phyloP scores from a whole-genome alignment of 2,113 vertebrate genomes.

The Oryzias curvinotus region DNA sequence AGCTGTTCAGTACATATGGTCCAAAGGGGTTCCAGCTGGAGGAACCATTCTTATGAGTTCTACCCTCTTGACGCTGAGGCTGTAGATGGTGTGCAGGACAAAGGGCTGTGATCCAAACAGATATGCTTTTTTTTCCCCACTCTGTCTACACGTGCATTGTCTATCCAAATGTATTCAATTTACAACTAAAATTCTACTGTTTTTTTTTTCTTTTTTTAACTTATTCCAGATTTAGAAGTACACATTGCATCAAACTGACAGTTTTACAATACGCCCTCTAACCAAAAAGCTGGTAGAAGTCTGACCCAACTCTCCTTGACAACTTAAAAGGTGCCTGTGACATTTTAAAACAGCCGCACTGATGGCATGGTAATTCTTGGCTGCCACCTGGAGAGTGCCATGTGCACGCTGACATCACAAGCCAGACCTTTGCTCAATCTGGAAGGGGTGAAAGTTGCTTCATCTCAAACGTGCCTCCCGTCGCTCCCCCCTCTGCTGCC shows the following conservation, averaged over 20 bases:
- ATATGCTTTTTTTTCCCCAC: too few species aligned
- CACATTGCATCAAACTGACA: neutral
- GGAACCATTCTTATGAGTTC: too few species aligned
- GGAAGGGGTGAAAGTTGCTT: neutral
- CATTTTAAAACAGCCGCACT: constrained; percentile 39
- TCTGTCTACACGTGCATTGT: too few species aligned
- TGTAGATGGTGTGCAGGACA: too few species aligned
- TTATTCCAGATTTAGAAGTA: neutral
- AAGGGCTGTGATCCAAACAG: too few species aligned
- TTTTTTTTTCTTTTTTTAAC: neutral
- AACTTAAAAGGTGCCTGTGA: constrained; percentile 33
- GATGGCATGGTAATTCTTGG: constrained; percentile 8
- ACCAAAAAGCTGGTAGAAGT: neutral
- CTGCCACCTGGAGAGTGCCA: constrained; percentile 14
- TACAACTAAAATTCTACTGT: neutral
- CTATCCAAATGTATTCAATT: too few species aligned
- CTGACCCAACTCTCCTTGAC: neutral
- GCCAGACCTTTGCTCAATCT: constrained; percentile 2
- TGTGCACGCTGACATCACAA: constrained; percentile 11
- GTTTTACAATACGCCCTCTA: neutral
- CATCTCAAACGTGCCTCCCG: neutral
- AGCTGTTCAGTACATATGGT: too few species aligned
- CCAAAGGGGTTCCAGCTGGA: too few species aligned
- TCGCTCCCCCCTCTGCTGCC: neutral
- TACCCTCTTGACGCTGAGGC: too few species aligned